Percentiles rank a stretch among this genome's conserved stretches.
Conservation (phyloP, 2,888 invertebrate species). For the Drosophila planitibia region DNA sequence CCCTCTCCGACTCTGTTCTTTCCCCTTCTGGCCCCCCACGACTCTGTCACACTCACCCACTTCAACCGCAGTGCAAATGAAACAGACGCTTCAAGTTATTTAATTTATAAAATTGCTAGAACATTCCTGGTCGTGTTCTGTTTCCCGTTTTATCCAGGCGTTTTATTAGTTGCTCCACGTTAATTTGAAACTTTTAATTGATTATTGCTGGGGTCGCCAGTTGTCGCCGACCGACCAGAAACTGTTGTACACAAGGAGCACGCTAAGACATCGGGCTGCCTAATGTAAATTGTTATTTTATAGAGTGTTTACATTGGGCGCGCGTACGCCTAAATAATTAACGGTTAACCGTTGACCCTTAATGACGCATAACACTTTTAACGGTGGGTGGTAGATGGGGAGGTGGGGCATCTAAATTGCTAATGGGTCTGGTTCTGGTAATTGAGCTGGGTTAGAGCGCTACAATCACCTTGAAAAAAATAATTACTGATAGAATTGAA, state of each 20-base stretch:
- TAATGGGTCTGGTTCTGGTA: constrained; percentile 30
- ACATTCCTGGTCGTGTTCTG: constrained; percentile 41
- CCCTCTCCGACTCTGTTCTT: not conserved
- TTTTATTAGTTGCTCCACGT: constrained; percentile 66
- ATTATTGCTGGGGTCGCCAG: constrained; percentile 59
- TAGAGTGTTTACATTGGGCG: constrained; percentile 72
- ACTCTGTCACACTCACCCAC: not conserved
- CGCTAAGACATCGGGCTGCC: constrained; percentile 17
- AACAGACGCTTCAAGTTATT: constrained; percentile 77
- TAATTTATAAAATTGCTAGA: constrained; percentile 79
- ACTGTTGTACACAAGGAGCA: not conserved
- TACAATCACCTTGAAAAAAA: constrained; percentile 9
- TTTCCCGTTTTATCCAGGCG: constrained; percentile 25
- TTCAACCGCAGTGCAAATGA: constrained; percentile 37
- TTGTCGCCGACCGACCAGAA: constrained; percentile 1
- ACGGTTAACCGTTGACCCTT: constrained; percentile 63
- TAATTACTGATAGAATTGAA: not conserved
- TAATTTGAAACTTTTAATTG: constrained; percentile 79
- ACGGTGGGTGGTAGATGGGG: not conserved
- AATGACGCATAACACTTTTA: constrained; percentile 65
- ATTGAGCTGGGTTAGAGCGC: not conserved
- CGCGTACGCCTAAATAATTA: constrained; percentile 74
- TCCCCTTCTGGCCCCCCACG: not conserved
- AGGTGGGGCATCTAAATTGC: constrained; percentile 15
- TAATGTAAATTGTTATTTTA: constrained; percentile 70